These are phyloP conservation scores for Rhabditophanes sp. DNA, from an alignment of 2,888 invertebrate species.

Conservation along the genomic window DNA sequence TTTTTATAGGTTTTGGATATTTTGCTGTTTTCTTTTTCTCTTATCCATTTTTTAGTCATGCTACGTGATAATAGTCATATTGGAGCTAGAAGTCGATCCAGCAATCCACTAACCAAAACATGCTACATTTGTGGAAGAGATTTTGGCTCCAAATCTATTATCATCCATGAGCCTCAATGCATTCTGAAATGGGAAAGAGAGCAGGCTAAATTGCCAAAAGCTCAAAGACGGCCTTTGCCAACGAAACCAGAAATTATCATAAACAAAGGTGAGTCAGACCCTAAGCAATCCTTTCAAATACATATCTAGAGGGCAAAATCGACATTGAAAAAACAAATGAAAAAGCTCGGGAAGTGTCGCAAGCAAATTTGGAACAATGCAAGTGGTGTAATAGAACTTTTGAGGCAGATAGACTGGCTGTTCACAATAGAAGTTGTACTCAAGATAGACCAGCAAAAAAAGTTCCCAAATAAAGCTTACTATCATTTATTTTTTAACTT, in stretches of 20 bases:
- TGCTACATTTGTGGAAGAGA: slow-evolving; percentile 57
- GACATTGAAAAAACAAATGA: slow-evolving; percentile 46
- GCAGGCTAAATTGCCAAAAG: slow-evolving; percentile 52
- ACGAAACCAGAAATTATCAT: slow-evolving; percentile 50
- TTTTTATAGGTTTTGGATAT: too few species aligned
- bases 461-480: too few species aligned
- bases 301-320: slow-evolving; percentile 17
- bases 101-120: too few species aligned
- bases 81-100: too few species aligned
- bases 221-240: slow-evolving; percentile 51
- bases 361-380: slow-evolving; percentile 52
- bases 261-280: neutral
- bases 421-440: slow-evolving; percentile 54
- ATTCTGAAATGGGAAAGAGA: slow-evolving; percentile 54
- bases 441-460: slow-evolving; percentile 40
- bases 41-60: too few species aligned
- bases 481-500: too few species aligned
- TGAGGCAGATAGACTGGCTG: slow-evolving; percentile 54
- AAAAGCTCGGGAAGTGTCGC: slow-evolving; percentile 52
- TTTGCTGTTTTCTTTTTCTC: too few species aligned
- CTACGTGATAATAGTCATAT: too few species aligned
- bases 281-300: neutral
- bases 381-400: slow-evolving; percentile 57
- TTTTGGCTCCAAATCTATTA: slow-evolving; percentile 53
- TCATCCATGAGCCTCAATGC: slow-evolving; percentile 58